Percentiles rank a stretch among this genome's conserved stretches.
Evolutionary conservation across 1,140 invertebrate genomes (phyloP).

Genomic region (Mercenaria mercenaria): DNA sequence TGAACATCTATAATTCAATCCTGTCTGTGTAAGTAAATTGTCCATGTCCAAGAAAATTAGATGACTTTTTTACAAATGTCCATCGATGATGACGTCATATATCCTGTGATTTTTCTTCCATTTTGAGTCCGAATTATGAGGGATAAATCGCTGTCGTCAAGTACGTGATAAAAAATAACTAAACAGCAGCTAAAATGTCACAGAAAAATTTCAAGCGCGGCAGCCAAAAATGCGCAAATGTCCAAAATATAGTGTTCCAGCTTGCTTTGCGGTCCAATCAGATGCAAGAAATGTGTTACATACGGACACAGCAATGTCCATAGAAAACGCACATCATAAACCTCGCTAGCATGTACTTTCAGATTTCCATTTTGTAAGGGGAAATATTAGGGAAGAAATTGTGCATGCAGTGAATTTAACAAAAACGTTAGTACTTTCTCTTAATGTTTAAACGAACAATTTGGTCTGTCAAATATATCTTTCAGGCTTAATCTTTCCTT

Average conservation of each 20-base stretch:
- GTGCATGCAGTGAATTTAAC: constrained; percentile 1
- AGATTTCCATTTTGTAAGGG: neutral
- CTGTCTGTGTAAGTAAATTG: too few relatives aligned
- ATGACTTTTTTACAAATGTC: too few relatives aligned
- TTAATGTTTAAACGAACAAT: too few relatives aligned
- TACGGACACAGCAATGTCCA: neutral
- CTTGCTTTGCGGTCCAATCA: neutral
- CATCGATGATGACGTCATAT: too few relatives aligned
- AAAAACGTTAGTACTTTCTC: too few relatives aligned
- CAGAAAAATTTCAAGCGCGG: neutral
- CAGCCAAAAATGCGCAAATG: constrained; percentile 1
- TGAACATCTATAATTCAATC: too few relatives aligned
- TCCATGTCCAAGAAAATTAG: too few relatives aligned
- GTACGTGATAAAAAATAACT: neutral
- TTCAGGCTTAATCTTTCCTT: too few relatives aligned
- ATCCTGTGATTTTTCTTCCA: too few relatives aligned
- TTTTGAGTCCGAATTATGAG: neutral
- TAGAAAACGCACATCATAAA: neutral
- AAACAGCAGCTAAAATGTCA: neutral
- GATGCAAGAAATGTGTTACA: neutral
- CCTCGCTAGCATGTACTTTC: neutral
- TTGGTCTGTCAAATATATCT: too few relatives aligned
- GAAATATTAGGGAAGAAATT: neutral
- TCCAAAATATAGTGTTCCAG: neutral
- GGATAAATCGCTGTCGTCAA: constrained; percentile 5